Percentiles rank a stretch among this genome's conserved stretches.
phyloP scores from a whole-genome alignment of 2,797 vertebrate species.

The Poecilia velifera region DNA sequence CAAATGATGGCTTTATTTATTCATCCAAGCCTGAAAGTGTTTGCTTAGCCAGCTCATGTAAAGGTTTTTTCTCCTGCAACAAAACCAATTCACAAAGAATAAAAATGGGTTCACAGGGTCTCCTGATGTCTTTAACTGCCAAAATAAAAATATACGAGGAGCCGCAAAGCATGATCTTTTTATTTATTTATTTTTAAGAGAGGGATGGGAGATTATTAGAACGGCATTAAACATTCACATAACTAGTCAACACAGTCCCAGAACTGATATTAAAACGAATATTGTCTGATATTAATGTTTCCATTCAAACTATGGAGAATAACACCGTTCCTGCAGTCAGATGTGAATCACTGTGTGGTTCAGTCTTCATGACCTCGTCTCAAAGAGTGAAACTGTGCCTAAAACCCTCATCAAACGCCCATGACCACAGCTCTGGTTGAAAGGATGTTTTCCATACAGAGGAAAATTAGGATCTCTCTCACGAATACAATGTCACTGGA shows the following conservation, averaged over 20 bases:
- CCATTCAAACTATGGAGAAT: not conserved
- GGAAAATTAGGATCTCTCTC: slow-evolving; percentile 14
- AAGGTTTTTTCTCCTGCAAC: not conserved
- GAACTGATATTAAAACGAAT: not conserved
- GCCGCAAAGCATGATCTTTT: not conserved
- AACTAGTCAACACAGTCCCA: not conserved
- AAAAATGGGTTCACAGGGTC: not conserved
- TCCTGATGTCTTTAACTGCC: not conserved
- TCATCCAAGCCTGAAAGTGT: not conserved
- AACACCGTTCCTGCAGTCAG: not conserved
- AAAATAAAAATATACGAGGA: not conserved
- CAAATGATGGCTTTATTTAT: not conserved
- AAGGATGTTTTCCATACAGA: slow-evolving; percentile 9
- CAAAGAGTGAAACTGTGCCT: not conserved
- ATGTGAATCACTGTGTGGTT: not conserved
- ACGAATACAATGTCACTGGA: slow-evolving; percentile 9
- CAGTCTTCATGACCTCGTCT: not conserved
- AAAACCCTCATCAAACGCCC: slow-evolving; percentile 8
- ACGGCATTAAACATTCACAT: not conserved
- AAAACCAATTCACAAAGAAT: slow-evolving; percentile 1
- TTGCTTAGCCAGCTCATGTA: not conserved
- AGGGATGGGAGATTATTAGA: not conserved
- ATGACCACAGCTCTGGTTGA: slow-evolving; percentile 9
- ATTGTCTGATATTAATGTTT: not conserved
- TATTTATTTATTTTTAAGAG: not conserved